Conservation (phyloP, 2,113 vertebrate species). For the Poecilia latipinna region DNA sequence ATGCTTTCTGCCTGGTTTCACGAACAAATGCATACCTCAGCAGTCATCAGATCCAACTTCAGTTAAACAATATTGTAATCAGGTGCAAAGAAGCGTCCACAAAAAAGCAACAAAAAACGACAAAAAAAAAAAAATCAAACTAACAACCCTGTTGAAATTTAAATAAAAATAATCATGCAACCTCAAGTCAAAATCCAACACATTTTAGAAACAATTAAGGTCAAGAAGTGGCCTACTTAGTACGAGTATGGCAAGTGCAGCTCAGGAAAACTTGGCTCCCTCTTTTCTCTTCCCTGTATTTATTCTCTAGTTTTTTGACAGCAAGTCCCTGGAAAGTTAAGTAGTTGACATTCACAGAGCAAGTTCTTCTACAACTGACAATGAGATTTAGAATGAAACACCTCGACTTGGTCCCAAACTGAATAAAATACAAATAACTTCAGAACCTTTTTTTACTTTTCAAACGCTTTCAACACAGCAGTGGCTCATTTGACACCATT, state of each 20-base stretch:
- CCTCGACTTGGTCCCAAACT: slow-evolving; percentile 6
- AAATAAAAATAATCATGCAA: background rate
- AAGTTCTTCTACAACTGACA: slow-evolving; percentile 6
- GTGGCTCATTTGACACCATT: background rate
- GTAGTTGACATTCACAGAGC: slow-evolving; percentile 11
- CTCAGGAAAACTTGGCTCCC: slow-evolving; percentile 18
- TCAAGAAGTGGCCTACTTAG: background rate
- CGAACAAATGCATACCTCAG: background rate
- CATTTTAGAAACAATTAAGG: background rate
- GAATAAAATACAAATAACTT: slow-evolving; percentile 19
- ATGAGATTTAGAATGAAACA: slow-evolving; percentile 18
- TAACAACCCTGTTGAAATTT: too few relatives aligned
- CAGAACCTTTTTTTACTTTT: background rate
- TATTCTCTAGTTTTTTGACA: slow-evolving; percentile 28
- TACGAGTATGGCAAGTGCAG: background rate
- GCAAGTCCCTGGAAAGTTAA: slow-evolving; percentile 1
- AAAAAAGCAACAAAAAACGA: too few relatives aligned
- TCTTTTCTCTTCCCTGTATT: slow-evolving; percentile 4
- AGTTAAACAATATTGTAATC: background rate
- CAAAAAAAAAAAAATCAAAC: too few relatives aligned
- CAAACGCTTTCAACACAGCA: background rate
- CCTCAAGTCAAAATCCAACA: background rate
- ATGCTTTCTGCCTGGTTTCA: background rate
- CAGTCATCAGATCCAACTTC: background rate
- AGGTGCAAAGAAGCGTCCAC: background rate